Base-by-base conservation (phyloP, 2,113 vertebrate species). In the Tenebrosternarchus preto region DNA sequence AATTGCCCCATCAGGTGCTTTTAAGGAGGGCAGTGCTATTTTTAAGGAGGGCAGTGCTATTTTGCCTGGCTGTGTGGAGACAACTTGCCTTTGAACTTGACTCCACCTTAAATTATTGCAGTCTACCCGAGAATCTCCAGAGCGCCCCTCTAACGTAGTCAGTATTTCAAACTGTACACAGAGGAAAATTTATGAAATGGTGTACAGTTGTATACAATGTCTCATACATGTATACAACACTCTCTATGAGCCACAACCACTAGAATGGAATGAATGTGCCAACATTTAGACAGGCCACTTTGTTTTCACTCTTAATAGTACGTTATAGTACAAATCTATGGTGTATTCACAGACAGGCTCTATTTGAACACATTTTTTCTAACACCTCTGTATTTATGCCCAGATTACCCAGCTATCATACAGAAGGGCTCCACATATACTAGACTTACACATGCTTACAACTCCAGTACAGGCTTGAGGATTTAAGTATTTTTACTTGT, bases 1-100 rank as follows among this genome's bases (percentile, higher is more conserved):
- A 81, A 81, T 81, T 61, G 64, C 1, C n/a, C n/a, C n/a, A 76
- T 66, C 80, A 76, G 80, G 73, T 70, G 73, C 75, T 76, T 67
- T 74, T 70, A n/a, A 57, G 74, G 33, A 76, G 64, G 19, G 36
- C 63, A 53, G 73, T 29, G 24, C 70, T 81, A 70, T 81, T 81
- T 75, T 81, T 70, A n/a, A 57, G 74, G 33, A 76, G 64, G 19
- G 36, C 63, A 53, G 73, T 29, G 24, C 70, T 81, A 70, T 81
- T 81, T 75, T 81, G 56, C 75, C 55, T 70, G 64, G 73, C 80
- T 61, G 56, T 76, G 36, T 56, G 55, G 75, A 31, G n/a, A 53
- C 25, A 53, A 27, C 46, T 19, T 43, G 6, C 73, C 61, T 81
- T 81, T n/a, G 59, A 76, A 76, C 31, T 33, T 59, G 63, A 75